Evolutionary conservation across 1,140 invertebrate genomes (phyloP), one percentile per base, ranked within the genome.

Genomic region (Aphis gossypii): DNA sequence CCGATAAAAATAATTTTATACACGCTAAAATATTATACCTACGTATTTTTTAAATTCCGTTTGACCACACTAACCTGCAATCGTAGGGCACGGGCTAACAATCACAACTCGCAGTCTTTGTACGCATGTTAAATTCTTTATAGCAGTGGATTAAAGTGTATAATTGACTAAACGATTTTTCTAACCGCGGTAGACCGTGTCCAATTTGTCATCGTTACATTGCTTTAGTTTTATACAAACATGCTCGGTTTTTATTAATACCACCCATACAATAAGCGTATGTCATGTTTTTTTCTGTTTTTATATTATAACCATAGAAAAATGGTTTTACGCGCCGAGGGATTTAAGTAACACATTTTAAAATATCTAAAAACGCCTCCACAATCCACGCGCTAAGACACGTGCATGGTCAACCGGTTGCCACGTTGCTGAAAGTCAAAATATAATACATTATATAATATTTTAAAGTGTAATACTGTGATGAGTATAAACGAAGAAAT

Each of bases 111-210:
- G 38, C 38, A 76, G 41, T 84, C 9, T 84, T 44, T 84, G 41
- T 84, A 41, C 38, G 21, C 38, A 41, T 7, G 38, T 41, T 41
- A 84, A 84, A 83, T 25, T 25, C 21, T 5, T 11, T 68, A 8
- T n/a, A n/a, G 14, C 38, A 23, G 23, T 84, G 83, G 83, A 41
- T 41, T 41, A 44, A 38, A 84, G 60, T 84, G 38, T 84, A 84
- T 38, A 84, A 84, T 84, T n/a, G 30, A 76, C 60, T 76, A 76
- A 76, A 76, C 30, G 60, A n/a, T 76, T 76, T n/a, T 41, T 84
- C 21, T 84, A 84, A 9, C 11, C 83, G 83, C 84, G 25, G 84
- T 46, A 86, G 84, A 86, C 84, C 84, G 41, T 86, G 44, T 86
- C 84, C 84, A 86, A 86, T 86, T 86, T 86, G 84, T 86, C 44